Evolutionary conservation across 2,888 invertebrate genomes (phyloP), one percentile per base, ranked within the genome.

Genomic region (Trypoxylon attenuatum): DNA sequence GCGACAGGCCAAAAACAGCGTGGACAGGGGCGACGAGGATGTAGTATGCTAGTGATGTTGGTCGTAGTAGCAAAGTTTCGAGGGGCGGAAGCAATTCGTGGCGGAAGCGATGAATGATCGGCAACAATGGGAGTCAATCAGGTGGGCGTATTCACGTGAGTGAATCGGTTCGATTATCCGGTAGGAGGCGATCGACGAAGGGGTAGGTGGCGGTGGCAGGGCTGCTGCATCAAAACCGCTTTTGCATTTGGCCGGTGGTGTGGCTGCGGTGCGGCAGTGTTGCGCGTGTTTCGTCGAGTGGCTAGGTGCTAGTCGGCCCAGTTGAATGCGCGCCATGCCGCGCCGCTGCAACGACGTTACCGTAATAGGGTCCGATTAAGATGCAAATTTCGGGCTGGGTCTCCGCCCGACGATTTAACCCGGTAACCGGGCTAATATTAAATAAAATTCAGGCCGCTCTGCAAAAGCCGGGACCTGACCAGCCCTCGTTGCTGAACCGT

Each of bases 101-200:
- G 76, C 80, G 79, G 79, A 82, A 82, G 74, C 78, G 83, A 78
- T 74, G 82, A 81, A 77, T 81, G 82, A 83, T 82, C 75, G 71
- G 67, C 77, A 80, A 85, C 84, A 85, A 84, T 85, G 79, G 83
- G 73, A 82, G 82, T 84, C 85, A 85, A 85, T 85, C 85, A 84
- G 82, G 57, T 77, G 75, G 72, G 80, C 77, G 82, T 80, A 82
- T 79, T 82, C 79, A 80, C 61, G 66, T 41, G 71, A 74, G 73
- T 77, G 82, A 84, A 83, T 82, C 78, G 83, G 78, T 79, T 79
- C 82, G 82, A 84, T 84, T 84, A 83, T 84, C 76, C 78, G 76
- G 64, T 71, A 63, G 62, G 62, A 59, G 70, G 54, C 65, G 75
- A 70, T 74, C 72, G 62, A 54, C 68, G 60, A 42, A 18, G 54